Evolutionary conservation across 1,140 invertebrate species (phyloP).

Genomic region (Drosophila carrolli): DNA sequence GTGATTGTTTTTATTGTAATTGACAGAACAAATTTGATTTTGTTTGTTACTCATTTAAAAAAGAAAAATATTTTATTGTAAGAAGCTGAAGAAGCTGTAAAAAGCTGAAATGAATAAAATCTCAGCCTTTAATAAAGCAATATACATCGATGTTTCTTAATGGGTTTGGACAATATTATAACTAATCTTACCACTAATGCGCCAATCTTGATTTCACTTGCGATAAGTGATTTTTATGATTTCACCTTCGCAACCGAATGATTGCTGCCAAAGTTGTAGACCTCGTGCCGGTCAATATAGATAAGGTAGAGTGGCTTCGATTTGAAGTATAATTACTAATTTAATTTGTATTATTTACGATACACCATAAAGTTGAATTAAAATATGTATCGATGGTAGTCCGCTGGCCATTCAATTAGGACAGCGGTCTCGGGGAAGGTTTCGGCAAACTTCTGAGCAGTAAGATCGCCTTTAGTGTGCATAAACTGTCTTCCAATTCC

Average conservation of each 20-base stretch:
- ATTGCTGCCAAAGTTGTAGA: not conserved
- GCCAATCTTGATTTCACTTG: not conserved
- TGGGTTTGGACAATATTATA: not conserved
- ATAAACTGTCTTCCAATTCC: conserved; percentile 35
- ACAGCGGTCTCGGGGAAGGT: conserved; percentile 41
- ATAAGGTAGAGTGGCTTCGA: not conserved
- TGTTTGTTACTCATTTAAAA: no score
- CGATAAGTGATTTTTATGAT: conserved; percentile 1
- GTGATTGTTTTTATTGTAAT: not conserved
- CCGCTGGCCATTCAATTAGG: conserved; percentile 38
- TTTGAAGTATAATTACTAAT: not conserved
- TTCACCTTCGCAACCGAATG: not conserved
- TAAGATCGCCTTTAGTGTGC: conserved; percentile 21
- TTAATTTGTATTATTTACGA: not conserved
- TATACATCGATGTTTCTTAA: no score
- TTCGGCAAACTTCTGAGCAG: conserved; percentile 22
- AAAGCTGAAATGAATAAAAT: no score
- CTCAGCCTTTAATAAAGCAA: no score
- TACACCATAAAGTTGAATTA: conserved; percentile 6
- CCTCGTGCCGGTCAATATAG: not conserved
- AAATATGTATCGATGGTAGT: conserved; percentile 34
- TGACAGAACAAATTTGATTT: no score
- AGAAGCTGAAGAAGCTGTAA: no score
- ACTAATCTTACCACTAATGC: not conserved
- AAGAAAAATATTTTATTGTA: no score